Conservation (phyloP, 2,888 invertebrate genomes). For the Psococerastis gibbosa region DNA sequence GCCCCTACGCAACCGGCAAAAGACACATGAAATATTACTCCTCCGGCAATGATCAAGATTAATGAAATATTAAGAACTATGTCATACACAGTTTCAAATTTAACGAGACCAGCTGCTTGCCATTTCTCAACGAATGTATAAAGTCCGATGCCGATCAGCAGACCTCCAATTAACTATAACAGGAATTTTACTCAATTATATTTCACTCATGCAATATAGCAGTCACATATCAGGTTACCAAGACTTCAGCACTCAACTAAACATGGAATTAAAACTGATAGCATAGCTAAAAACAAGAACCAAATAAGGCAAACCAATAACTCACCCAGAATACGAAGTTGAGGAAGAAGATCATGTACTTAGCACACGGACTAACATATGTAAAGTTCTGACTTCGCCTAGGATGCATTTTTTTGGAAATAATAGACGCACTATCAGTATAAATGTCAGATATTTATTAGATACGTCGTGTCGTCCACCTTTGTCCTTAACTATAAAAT, state of each 20-base stretch:
- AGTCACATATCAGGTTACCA: slow-evolving; percentile 9
- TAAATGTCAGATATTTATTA: too few species aligned
- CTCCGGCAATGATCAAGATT: slow-evolving; percentile 74
- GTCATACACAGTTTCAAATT: slow-evolving; percentile 74
- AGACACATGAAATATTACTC: slow-evolving; percentile 81
- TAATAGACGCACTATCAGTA: background rate
- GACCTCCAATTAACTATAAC: slow-evolving; percentile 63
- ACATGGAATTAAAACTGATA: slow-evolving; percentile 10
- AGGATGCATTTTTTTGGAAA: slow-evolving; percentile 24
- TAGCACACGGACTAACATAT: slow-evolving; percentile 70
- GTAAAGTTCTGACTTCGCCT: slow-evolving; percentile 52
- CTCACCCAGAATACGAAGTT: slow-evolving; percentile 85
- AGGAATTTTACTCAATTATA: slow-evolving; percentile 13
- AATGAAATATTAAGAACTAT: slow-evolving; percentile 70
- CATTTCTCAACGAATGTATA: slow-evolving; percentile 90
- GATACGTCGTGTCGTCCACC: too few species aligned
- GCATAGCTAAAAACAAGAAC: too few species aligned
- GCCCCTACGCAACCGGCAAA: slow-evolving; percentile 88
- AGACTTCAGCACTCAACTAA: slow-evolving; percentile 9
- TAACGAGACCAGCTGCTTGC: slow-evolving; percentile 67
- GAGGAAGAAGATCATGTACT: slow-evolving; percentile 74
- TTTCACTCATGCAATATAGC: background rate
- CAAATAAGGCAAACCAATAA: too few species aligned
- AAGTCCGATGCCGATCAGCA: slow-evolving; percentile 68
- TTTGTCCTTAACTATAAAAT: too few species aligned